Conservation (phyloP, 2,797 vertebrate species). For the Periophthalmus magnuspinnatus region DNA sequence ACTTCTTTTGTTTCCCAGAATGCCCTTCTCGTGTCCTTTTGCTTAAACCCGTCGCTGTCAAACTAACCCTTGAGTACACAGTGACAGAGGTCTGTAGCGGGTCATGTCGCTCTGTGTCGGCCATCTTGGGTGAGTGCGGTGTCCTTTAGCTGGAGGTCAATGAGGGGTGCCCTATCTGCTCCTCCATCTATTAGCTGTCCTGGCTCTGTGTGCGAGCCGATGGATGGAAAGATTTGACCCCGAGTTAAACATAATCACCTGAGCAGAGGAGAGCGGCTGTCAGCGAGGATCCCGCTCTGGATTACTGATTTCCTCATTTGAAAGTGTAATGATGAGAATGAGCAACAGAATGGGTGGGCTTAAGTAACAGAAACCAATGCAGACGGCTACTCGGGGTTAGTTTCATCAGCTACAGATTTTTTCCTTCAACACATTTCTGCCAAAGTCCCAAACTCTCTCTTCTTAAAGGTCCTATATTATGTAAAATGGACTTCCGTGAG, state of each 20-base stretch:
- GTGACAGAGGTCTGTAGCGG: background rate
- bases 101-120: background rate
- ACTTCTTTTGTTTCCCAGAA: background rate
- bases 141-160: constrained; percentile 61
- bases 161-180: constrained; percentile 45
- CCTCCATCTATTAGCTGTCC: constrained; percentile 66
- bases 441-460: too few species aligned
- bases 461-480: too few species aligned
- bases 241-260: constrained; percentile 49
- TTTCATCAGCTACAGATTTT: background rate
- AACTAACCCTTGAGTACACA: background rate
- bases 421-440: too few species aligned
- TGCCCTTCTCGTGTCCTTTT: background rate
- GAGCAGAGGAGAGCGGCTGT: constrained; percentile 31
- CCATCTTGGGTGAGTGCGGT: constrained; percentile 24
- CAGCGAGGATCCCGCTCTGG: constrained; percentile 41
- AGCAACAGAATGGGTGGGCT: constrained; percentile 34
- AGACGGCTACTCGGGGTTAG: background rate
- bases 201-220: constrained; percentile 30
- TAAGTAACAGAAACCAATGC: constrained; percentile 32
- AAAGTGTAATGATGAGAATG: constrained; percentile 46
- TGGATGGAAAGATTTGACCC: constrained; percentile 47
- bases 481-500: too few species aligned
- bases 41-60: background rate
- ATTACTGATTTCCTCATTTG: constrained; percentile 54